Base-by-base conservation (phyloP, 2,797 vertebrate species). In the Neosilurus mollespiculum region DNA sequence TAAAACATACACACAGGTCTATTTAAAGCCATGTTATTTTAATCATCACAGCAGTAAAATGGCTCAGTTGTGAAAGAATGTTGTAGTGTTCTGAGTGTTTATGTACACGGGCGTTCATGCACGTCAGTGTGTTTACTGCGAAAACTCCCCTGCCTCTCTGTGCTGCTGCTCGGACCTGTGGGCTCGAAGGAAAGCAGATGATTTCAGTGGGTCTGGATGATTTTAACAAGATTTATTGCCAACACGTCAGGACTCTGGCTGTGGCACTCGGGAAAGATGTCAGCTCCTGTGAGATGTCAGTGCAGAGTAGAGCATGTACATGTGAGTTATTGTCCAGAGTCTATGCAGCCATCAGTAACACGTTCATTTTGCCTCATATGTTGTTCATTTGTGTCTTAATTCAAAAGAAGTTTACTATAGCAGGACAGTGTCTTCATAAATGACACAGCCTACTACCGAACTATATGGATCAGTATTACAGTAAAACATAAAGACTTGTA, bases 111-210 rank as follows among this genome's bases (percentile, higher is more conserved):
- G 79, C 14, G 37, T 69, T 77, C 54, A 22, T 73, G 70, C 78
- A 80, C 49, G 7, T 59, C 51, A 10, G 10, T 16, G 66, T 67
- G 83, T 80, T 84, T 75, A 80, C 64, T 75, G 16, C 43, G 2
- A 37, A 8, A 72, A 69, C 64, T 37, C 58, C 43, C 22, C 22
- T 91, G 90, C 87, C 90, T 90, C 84, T 81, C 77, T 26, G 84
- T 76, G 88, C 81, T 43, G 81, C 85, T 34, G 59, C 73, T 75
- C 2, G n/a, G 71, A 66, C 61, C 66, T 80, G 24, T 54, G 84
- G 81, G 82, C 71, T 26, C n/a, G 80, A 87, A 58, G 73, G 66
- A 65, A 73, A 81, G 62, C 84, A 83, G 66, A 84, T 75, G 77
- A 85, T 75, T 80, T 61, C 66, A 84, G 71, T 22, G 4, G 14